Evolutionary conservation across 2,113 vertebrate species (phyloP), one percentile per base, ranked within the genome.

Genomic region (Columbina picui): DNA sequence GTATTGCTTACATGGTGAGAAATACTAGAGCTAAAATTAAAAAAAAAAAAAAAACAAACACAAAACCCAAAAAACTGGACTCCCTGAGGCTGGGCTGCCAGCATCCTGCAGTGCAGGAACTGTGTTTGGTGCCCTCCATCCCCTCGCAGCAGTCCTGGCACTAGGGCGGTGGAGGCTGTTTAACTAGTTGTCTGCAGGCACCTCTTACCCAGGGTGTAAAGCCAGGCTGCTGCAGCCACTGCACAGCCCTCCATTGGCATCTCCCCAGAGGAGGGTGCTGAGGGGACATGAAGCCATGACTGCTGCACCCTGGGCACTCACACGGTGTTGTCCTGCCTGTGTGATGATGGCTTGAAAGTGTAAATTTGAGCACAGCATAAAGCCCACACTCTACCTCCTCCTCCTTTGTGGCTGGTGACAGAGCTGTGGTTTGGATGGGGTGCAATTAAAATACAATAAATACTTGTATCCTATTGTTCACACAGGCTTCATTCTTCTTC

Each of bases 1-100:
- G 57, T 93, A 71, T 81, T 95, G 83, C 93, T 96, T 96, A 95
- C 61, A 81, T 10, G 56, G 60, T 49, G 93, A 88, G 75, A 90
- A 87, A 93, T 38, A 64, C 27, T 81, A 70, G 26, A 92, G 15
- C n/a, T 89, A 79, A 64, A 94, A 84, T 74, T 74, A 49, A 92
- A 95, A 69, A 55, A 67, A 49, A 4, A 56, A n/a, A n/a, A 45
- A 45, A 45, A 9, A 39, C 38, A 39, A 39, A 39, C 38, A 39
- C 38, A 9, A 39, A 39, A 39, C 38, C 38, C 38, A 39, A 39
- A 39, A 39, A 9, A 83, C 56, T 75, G 68, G 26, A 67, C 80
- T 77, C 52, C 79, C 80, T 92, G 79, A 80, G 87, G 75, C 82
- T 67, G 60, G 43, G 52, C 82, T 90, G 47, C 81, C 82, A 88